Percentiles rank a stretch among this genome's conserved stretches.
phyloP scores from a whole-genome alignment of 30 jellyfish, hydroid and myxozoan genomes.

The Phacellophora camtschatica region DNA sequence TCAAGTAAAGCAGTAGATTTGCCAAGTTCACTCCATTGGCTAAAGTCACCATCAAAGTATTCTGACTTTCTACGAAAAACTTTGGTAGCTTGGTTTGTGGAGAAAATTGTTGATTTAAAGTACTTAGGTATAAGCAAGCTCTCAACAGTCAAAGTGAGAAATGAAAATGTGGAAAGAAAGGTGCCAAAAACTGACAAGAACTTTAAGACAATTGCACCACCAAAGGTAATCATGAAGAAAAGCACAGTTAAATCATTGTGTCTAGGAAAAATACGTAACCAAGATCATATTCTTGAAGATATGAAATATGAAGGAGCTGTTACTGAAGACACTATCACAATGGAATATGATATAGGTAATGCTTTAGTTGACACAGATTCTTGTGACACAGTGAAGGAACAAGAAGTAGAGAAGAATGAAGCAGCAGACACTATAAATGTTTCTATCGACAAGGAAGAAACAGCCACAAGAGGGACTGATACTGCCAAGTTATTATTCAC shows the following conservation, averaged over 20 bases:
- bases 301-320: too few species aligned
- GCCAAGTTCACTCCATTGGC: background rate
- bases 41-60: background rate
- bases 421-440: background rate
- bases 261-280: background rate
- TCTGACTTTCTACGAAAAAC: background rate
- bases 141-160: background rate
- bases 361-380: background rate
- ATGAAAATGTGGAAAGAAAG: background rate
- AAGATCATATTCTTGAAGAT: background rate
- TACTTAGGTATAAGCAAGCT: background rate
- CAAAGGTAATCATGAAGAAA: background rate
- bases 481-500: background rate
- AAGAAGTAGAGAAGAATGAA: background rate
- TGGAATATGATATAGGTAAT: background rate
- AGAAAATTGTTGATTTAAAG: background rate
- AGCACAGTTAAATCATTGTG: background rate
- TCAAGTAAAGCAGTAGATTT: background rate
- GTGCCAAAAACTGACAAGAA: background rate
- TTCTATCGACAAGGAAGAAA: background rate
- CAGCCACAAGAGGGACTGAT: conserved; percentile 11
- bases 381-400: background rate
- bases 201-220: background rate
- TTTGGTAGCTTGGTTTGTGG: background rate
- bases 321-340: too few species aligned